Percentiles rank a stretch among this genome's conserved stretches.
Conservation (phyloP, 2,113 vertebrate genomes). For the Toxotes chatareus region DNA sequence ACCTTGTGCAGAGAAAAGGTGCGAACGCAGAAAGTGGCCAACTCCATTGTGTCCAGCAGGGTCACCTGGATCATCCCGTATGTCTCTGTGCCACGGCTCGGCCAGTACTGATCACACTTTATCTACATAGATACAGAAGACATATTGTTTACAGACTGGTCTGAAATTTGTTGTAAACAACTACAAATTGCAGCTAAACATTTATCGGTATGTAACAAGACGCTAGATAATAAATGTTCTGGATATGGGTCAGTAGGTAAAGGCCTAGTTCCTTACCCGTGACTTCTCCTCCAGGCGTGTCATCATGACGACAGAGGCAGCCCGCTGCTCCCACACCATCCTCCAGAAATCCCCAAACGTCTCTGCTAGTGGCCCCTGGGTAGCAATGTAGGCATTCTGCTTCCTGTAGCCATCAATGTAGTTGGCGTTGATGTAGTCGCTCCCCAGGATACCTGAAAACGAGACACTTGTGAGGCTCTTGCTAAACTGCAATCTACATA, state of each 20-base stretch:
- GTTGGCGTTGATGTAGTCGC: conserved; percentile 98
- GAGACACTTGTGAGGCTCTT: conserved; percentile 43
- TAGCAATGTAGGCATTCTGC: conserved; percentile 99
- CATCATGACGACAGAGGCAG: conserved; percentile 98
- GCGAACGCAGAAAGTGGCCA: conserved; percentile 94
- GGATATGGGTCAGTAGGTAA: conserved; percentile 36
- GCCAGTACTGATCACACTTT: conserved; percentile 99
- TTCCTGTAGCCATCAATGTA: conserved; percentile 97
- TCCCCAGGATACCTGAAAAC: conserved; percentile 91
- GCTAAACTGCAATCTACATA: conserved; percentile 53
- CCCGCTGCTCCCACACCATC: conserved; percentile 99
- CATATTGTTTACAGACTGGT: background rate
- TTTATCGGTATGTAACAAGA: background rate
- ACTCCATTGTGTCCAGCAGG: conserved; percentile 92
- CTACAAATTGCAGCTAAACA: background rate
- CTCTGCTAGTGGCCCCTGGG: conserved; percentile 94
- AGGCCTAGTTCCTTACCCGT: conserved; percentile 82
- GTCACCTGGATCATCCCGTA: conserved; percentile 95
- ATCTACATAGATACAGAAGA: conserved; percentile 81
- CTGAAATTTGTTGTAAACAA: background rate
- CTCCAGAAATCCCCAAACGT: conserved; percentile 98
- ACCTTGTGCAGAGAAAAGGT: conserved; percentile 98
- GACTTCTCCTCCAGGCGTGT: conserved; percentile 96
- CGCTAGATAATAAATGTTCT: conserved; percentile 2
- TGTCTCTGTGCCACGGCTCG: conserved; percentile 92